Base-by-base conservation (phyloP, 2,888 invertebrate genomes). In the Drosophila histrio region DNA sequence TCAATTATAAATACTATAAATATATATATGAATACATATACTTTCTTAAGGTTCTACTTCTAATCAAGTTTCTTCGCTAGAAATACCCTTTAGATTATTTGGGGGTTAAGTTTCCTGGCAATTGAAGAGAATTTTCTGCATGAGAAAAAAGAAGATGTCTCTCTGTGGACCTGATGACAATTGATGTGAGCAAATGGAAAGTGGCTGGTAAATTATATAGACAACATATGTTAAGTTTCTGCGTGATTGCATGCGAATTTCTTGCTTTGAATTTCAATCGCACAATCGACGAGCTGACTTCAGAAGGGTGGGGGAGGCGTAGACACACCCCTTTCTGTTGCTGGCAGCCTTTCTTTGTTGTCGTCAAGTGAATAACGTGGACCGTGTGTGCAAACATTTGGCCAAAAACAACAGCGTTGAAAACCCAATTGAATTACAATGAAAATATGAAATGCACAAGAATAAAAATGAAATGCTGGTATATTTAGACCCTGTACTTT, bases 341-440 rank as follows among this genome's bases (percentile, higher is more conserved):
- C 24, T 13, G 36, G 28, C 24, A 28, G 41, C 13, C 38, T 21
- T 24, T 24, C 39, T 62, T 70, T 72, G 62, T 76, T 57, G 68
- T 50, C 41, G 43, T 56, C 60, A n/a, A 67, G 62, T 56, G 71
- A 67, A 69, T 49, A 71, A 63, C n/a, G n/a, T n/a, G 64, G 64
- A 72, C 59, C 72, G n/a, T n/a, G n/a, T 87, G 72, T 67, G 82
- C 72, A 78, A 87, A 88, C 75, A 88, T 75, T 77, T 71, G 84
- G 63, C 59, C 49, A 61, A 70, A 76, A 58, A 21, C 28, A 58
- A 47, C 50, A 65, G 39, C 57, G 36, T 26, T 49, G 44, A 71
- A 72, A 68, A 69, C 76, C 72, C 89, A 85, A 88, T 85, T 83
- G 83, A 87, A 87, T 89, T 87, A 85, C 86, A 85, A 85, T 82